Evolutionary conservation across 2,113 vertebrate genomes (phyloP).

Genomic region (Nyctibius bracteatus): DNA sequence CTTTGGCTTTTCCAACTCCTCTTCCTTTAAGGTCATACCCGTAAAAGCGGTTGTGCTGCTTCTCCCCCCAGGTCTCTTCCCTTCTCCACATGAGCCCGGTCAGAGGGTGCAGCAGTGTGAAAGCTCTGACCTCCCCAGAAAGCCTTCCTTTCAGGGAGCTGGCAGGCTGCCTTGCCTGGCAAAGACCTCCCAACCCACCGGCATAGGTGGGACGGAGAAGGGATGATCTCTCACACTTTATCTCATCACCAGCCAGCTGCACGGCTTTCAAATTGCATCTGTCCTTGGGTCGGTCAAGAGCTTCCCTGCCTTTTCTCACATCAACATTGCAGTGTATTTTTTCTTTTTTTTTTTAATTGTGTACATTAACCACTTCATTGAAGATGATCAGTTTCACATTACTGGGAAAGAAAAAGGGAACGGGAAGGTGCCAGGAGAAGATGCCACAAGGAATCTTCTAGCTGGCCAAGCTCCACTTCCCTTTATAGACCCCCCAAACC

Average conservation of each 20-base stretch:
- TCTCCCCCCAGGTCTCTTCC: neutral
- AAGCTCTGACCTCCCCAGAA: neutral
- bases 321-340: neutral
- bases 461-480: neutral
- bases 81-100: neutral
- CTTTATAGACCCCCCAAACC: neutral
- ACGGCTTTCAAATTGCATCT: neutral
- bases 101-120: neutral
- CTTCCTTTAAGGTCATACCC: neutral
- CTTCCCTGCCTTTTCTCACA: neutral
- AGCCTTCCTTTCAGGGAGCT: neutral
- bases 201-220: neutral
- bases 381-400: constrained; percentile 16
- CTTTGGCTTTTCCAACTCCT: constrained; percentile 20
- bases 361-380: neutral
- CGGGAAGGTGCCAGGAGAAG: neutral
- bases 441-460: neutral
- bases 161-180: neutral
- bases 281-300: rapidly evolving
- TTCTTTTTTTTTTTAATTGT: neutral
- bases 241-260: neutral
- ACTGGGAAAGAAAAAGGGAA: constrained; percentile 9
- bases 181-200: neutral
- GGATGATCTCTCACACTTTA: neutral
- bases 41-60: neutral